Percentiles rank a stretch among this genome's conserved stretches.
Conservation (phyloP, 2,888 invertebrate species). For the Metacarcinus magister region DNA sequence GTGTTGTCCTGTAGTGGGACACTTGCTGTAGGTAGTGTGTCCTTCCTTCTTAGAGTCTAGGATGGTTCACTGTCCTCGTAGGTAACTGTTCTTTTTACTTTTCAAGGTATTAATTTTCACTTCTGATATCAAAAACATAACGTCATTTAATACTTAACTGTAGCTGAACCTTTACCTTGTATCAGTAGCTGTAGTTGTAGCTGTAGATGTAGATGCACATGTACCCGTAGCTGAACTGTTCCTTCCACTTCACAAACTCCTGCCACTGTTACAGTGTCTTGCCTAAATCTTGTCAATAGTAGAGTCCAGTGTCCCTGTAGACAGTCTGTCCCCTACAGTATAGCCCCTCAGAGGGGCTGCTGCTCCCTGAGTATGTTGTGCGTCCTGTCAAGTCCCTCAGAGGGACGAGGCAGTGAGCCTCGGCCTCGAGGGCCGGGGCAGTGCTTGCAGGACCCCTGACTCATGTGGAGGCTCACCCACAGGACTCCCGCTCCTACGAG, state of each 20-base stretch:
- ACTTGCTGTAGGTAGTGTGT: neutral
- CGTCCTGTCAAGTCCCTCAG: neutral
- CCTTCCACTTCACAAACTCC: neutral
- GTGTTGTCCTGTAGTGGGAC: neutral
- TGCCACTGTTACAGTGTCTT: too few species aligned
- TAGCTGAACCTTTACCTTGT: too few species aligned
- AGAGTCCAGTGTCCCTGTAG: neutral
- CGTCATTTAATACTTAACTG: too few species aligned
- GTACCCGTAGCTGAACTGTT: neutral
- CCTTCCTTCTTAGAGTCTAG: neutral
- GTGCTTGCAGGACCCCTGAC: neutral
- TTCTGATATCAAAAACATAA: neutral
- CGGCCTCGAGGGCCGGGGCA: neutral
- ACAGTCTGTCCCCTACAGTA: neutral
- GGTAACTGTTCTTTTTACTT: neutral
- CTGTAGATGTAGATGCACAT: too few species aligned
- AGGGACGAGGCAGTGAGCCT: neutral
- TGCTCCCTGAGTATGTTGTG: neutral
- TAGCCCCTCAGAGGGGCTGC: neutral
- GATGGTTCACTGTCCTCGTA: neutral
- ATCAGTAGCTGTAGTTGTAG: too few species aligned
- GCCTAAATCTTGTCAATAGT: neutral
- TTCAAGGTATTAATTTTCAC: neutral
- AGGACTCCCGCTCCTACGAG: conserved; percentile 50
- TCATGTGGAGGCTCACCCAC: neutral